Conservation (phyloP, 1,140 invertebrate genomes). For the Nautilus pompilius region DNA sequence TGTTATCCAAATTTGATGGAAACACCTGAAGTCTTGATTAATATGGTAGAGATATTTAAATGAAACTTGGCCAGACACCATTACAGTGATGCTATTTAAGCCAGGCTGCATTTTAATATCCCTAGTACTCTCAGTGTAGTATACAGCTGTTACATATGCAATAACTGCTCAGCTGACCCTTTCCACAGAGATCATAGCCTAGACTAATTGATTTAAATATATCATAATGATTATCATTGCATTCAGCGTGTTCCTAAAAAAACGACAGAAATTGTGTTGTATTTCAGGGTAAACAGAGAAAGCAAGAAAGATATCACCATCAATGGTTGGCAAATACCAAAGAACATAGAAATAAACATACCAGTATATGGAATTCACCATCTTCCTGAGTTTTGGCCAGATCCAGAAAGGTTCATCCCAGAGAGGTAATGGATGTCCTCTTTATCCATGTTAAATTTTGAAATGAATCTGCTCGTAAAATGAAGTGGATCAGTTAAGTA, state of each 20-base stretch:
- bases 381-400: slow-evolving; percentile 20
- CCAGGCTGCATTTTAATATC: neutral
- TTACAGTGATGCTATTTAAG: neutral
- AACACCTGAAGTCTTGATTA: too few species aligned
- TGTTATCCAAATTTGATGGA: too few species aligned
- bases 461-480: too few species aligned
- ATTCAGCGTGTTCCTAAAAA: neutral
- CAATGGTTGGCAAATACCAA: slow-evolving; percentile 12
- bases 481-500: too few species aligned
- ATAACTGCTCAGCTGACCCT: neutral
- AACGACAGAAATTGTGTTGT: too few species aligned
- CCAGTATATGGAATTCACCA: slow-evolving; percentile 14
- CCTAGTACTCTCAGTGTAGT: neutral
- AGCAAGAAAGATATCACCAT: slow-evolving; percentile 15
- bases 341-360: slow-evolving; percentile 10
- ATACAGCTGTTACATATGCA: neutral
- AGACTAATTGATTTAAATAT: neutral
- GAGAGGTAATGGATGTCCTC: too few species aligned
- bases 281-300: slow-evolving; percentile 10
- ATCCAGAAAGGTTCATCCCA: slow-evolving; percentile 22
- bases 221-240: neutral
- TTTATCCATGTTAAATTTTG: too few species aligned
- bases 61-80: too few species aligned
- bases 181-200: neutral
- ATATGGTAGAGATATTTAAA: too few species aligned